phyloP scores from a whole-genome alignment of 23 tunicate genomes.

The Clavelina lepadiformis region DNA sequence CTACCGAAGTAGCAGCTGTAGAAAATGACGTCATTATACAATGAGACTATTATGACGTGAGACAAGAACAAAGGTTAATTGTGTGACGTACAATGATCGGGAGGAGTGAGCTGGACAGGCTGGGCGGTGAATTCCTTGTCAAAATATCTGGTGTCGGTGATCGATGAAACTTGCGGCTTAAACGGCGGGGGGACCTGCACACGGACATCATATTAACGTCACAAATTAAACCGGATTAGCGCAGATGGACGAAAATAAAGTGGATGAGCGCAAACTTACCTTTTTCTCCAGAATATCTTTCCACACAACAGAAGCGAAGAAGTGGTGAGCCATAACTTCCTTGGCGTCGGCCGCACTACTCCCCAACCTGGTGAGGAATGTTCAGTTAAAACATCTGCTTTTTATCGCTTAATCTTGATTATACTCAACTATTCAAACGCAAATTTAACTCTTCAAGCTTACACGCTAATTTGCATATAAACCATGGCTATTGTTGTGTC shows the following conservation, averaged over 20 bases:
- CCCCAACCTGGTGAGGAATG: constrained; percentile 50
- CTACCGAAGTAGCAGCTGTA: constrained; percentile 56
- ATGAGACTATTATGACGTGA: too few relatives aligned
- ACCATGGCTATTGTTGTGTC: too few relatives aligned
- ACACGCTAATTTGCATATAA: too few relatives aligned
- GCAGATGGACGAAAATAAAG: too few relatives aligned
- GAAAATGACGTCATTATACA: not conserved
- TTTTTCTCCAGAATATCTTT: constrained; percentile 61
- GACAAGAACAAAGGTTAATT: too few relatives aligned
- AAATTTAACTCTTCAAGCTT: too few relatives aligned
- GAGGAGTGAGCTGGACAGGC: constrained; percentile 92
- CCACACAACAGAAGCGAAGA: constrained; percentile 60
- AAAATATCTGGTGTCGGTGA: constrained; percentile 88
- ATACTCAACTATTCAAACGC: too few relatives aligned
- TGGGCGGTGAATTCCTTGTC: constrained; percentile 92
- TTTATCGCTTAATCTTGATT: too few relatives aligned
- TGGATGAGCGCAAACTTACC: constrained; percentile 36
- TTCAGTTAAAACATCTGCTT: too few relatives aligned
- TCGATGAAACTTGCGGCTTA: constrained; percentile 85
- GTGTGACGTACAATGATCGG: constrained; percentile 92
- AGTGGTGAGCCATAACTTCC: constrained; percentile 85
- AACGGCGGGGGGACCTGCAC: constrained; percentile 77
- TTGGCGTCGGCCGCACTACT: constrained; percentile 77
- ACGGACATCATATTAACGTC: not conserved
- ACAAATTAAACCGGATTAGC: constrained; percentile 1